Percentiles rank a stretch among this genome's conserved stretches.
Conservation (phyloP, 2,888 invertebrate genomes). For the Micoletzkya japonica region DNA sequence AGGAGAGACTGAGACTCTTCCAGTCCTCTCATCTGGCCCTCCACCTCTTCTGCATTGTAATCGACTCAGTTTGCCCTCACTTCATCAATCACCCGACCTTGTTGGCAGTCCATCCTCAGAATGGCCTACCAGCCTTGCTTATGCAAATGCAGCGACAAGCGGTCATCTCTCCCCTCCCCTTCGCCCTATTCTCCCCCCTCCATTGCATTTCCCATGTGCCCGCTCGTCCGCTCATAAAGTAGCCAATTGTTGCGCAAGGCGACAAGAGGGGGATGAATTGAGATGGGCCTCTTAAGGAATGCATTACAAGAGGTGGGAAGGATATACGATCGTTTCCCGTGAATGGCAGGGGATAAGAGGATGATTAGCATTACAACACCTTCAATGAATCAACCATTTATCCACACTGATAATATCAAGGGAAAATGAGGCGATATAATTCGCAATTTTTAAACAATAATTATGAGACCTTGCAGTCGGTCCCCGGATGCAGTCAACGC, state of each 20-base stretch:
- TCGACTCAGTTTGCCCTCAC: constrained; percentile 18
- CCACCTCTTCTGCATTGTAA: not conserved
- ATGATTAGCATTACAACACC: not conserved
- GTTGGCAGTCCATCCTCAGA: not conserved
- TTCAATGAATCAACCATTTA: not conserved
- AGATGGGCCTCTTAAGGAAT: too few species aligned
- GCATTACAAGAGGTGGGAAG: too few species aligned
- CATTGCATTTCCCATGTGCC: constrained; percentile 22
- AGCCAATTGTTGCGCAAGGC: constrained; percentile 11
- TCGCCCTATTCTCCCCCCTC: not conserved
- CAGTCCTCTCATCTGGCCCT: not conserved
- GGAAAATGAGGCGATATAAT: not conserved
- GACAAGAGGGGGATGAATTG: constrained; percentile 4
- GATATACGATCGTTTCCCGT: too few species aligned
- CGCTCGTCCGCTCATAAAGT: constrained; percentile 5
- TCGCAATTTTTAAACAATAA: not conserved
- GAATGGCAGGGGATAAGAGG: not conserved
- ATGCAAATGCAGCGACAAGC: constrained; percentile 8
- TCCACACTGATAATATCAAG: not conserved
- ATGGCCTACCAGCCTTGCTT: constrained; percentile 22
- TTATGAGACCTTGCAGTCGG: constrained; percentile 40
- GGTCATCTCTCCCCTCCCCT: not conserved
- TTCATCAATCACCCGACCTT: constrained; percentile 29
- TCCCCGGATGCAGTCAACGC: constrained; percentile 52
- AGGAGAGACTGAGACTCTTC: too few species aligned